A percentile compares a stretch with the other conserved stretches of the same genome.
Conservation (phyloP, 2,888 invertebrate species). For the Leptogaster cylindrica region DNA sequence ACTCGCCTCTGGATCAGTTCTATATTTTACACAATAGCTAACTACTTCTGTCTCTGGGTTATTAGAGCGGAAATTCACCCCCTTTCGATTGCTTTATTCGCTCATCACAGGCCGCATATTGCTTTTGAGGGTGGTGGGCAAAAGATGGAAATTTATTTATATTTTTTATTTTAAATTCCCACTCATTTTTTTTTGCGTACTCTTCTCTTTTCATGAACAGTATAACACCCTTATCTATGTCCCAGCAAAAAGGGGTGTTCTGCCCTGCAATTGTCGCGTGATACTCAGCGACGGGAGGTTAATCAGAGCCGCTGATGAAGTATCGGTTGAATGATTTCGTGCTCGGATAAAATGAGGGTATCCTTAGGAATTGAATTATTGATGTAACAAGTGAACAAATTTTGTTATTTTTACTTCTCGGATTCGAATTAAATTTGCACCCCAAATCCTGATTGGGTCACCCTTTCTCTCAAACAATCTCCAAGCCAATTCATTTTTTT, state of each 20-base stretch:
- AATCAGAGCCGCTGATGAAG: constrained; percentile 25
- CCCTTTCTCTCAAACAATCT: no score
- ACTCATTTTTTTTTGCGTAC: no score
- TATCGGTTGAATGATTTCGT: constrained; percentile 19
- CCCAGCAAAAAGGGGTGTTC: background rate
- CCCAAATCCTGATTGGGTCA: no score
- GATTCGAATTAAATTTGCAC: constrained; percentile 11
- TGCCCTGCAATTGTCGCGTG: background rate
- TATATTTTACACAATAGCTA: background rate
- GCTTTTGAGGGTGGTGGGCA: background rate
- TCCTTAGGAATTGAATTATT: constrained; percentile 10
- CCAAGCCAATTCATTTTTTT: no score
- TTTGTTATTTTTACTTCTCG: background rate
- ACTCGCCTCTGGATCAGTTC: no score
- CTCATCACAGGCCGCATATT: constrained; percentile 1
- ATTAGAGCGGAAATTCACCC: constrained; percentile 2
- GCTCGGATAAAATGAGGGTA: constrained; percentile 20
- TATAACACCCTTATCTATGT: no score
- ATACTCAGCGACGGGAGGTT: background rate
- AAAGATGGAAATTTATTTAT: background rate
- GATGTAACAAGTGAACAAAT: constrained; percentile 26
- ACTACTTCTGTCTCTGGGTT: constrained; percentile 6
- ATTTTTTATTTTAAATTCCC: background rate
- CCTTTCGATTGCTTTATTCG: background rate
- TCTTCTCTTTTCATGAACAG: no score